Percentiles rank a stretch among this genome's conserved stretches.
Evolutionary conservation across 1,140 invertebrate genomes (phyloP).

Genomic region (Leptinotarsa defecta): DNA sequence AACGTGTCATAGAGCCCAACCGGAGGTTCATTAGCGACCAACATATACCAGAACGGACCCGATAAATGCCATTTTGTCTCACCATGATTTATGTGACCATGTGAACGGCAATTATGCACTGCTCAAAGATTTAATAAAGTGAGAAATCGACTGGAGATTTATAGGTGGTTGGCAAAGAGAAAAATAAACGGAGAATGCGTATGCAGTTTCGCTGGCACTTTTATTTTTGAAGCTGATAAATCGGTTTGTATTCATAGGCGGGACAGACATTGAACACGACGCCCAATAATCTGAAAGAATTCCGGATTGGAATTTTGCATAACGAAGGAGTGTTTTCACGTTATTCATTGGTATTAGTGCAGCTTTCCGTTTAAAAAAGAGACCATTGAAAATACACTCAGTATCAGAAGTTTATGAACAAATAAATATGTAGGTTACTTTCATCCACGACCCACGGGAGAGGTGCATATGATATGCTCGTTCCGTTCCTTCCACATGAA

Average conservation of each 20-base stretch:
- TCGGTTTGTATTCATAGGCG: conserved; percentile 34
- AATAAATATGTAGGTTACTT: too few relatives aligned
- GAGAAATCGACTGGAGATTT: conserved; percentile 51
- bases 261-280: not conserved
- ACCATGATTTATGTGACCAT: conserved; percentile 50
- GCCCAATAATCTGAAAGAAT: not conserved
- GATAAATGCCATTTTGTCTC: conserved; percentile 45
- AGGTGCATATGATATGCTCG: too few relatives aligned
- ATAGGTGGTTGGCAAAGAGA: conserved; percentile 34
- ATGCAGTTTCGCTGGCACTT: conserved; percentile 30
- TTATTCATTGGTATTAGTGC: too few relatives aligned
- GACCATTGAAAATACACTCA: too few relatives aligned
- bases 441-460: too few relatives aligned
- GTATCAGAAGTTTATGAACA: too few relatives aligned
- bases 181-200: conserved; percentile 32
- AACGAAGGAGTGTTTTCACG: too few relatives aligned
- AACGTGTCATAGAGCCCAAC: not conserved
- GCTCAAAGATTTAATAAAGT: conserved; percentile 53
- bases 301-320: too few relatives aligned
- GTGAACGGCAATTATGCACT: conserved; percentile 52
- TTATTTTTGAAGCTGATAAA: conserved; percentile 24
- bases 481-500: too few relatives aligned
- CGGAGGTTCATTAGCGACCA: conserved; percentile 41
- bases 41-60: conserved; percentile 37
- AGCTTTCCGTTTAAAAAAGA: too few relatives aligned